phyloP scores from a whole-genome alignment of 1,140 invertebrate genomes.

The Drosophila littoralis region DNA sequence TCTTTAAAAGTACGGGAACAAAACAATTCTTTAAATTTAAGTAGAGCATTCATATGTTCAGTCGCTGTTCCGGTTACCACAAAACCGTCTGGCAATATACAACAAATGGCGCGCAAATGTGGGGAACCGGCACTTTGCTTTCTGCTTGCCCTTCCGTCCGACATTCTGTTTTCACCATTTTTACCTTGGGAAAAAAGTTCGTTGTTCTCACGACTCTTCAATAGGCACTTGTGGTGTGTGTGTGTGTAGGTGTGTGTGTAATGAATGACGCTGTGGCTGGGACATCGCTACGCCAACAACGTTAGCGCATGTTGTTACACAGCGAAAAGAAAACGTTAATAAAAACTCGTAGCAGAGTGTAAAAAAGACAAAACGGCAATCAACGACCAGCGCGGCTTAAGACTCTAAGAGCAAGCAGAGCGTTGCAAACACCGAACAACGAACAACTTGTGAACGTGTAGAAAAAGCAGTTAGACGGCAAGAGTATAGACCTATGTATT shows the following conservation, averaged over 20 bases:
- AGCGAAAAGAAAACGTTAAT: conserved; percentile 71
- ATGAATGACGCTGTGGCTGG: conserved; percentile 65
- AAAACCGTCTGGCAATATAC: conserved; percentile 39
- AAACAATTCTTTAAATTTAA: not conserved
- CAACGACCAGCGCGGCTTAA: conserved; percentile 35
- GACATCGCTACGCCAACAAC: conserved; percentile 61
- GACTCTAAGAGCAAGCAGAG: conserved; percentile 51
- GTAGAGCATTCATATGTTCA: not conserved
- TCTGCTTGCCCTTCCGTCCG: conserved; percentile 23
- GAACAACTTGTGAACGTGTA: conserved; percentile 77
- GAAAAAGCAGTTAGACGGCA: conserved; percentile 73
- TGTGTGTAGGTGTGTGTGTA: conserved; percentile 36
- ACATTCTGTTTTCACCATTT: conserved; percentile 44
- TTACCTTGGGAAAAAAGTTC: conserved; percentile 68
- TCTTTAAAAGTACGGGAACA: not conserved
- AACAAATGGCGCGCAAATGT: conserved; percentile 74
- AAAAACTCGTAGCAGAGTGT: conserved; percentile 53
- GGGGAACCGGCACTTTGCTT: conserved; percentile 64
- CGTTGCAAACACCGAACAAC: conserved; percentile 67
- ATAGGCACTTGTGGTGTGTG: conserved; percentile 47
- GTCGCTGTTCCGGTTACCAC: conserved; percentile 9
- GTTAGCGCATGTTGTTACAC: conserved; percentile 61
- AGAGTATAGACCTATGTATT: conserved; percentile 38
- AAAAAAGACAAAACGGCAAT: conserved; percentile 49
- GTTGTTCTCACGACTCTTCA: conserved; percentile 69